Percentiles rank a stretch among this genome's conserved stretches.
Conservation (phyloP, 2,113 vertebrate species). For the Camelus dromedarius region DNA sequence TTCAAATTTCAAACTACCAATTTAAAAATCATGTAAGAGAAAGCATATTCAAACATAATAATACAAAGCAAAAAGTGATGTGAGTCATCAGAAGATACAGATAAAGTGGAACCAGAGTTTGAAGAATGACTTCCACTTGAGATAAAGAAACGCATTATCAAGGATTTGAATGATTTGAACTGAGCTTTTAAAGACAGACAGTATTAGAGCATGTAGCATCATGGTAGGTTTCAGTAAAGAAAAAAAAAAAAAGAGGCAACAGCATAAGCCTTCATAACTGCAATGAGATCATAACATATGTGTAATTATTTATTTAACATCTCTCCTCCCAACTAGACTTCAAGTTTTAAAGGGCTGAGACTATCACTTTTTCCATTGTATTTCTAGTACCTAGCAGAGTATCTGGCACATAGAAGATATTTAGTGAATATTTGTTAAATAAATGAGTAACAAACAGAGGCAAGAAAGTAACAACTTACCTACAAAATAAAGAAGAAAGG, state of each 20-base stretch:
- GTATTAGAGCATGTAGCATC: background rate
- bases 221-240: background rate
- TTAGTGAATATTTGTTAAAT: background rate
- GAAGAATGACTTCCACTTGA: background rate
- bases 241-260: background rate
- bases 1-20: background rate
- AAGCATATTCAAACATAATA: background rate
- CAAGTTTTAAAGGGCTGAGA: background rate
- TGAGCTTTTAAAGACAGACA: background rate
- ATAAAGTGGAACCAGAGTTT: background rate
- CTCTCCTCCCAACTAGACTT: background rate
- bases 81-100: background rate
- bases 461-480: background rate
- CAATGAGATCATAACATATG: background rate
- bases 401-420: background rate
- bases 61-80: background rate
- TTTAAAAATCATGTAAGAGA: background rate
- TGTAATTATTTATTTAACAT: background rate
- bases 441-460: conserved; percentile 4
- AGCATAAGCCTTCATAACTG: background rate
- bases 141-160: background rate
- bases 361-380: background rate
- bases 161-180: background rate
- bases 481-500: background rate
- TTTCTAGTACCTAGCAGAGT: background rate